Evolutionary conservation across 1,140 invertebrate species (phyloP).

Genomic region (Drosophila bocqueti): DNA sequence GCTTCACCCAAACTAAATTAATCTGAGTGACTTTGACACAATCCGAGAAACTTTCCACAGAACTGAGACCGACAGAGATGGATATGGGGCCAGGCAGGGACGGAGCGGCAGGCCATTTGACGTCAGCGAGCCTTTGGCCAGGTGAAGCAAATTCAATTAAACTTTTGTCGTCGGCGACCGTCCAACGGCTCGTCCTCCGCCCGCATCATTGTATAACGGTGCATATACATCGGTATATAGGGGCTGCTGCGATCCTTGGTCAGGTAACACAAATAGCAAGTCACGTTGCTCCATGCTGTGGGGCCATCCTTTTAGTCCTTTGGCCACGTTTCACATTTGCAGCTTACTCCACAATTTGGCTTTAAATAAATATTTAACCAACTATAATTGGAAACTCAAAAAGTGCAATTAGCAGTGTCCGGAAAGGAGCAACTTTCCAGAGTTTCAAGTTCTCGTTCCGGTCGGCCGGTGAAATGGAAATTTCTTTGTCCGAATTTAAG

Average conservation of each 20-base stretch:
- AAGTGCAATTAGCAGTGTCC: constrained; percentile 61
- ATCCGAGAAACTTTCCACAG: constrained; percentile 11
- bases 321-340: constrained; percentile 53
- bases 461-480: constrained; percentile 47
- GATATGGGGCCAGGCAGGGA: background rate
- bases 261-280: constrained; percentile 64
- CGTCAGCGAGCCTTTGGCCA: constrained; percentile 42
- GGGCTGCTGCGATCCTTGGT: constrained; percentile 4
- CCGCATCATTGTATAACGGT: constrained; percentile 39
- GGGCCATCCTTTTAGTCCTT: constrained; percentile 3
- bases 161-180: constrained; percentile 50
- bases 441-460: constrained; percentile 38
- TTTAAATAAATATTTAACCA: constrained; percentile 76
- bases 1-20: constrained; percentile 1
- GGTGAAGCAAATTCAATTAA: constrained; percentile 76
- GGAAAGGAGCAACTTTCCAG: constrained; percentile 28
- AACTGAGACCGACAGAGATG: constrained; percentile 7
- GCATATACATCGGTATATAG: constrained; percentile 11
- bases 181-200: background rate
- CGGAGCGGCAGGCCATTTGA: constrained; percentile 27
- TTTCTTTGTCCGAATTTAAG: constrained; percentile 48
- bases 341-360: constrained; percentile 29
- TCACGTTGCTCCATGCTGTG: constrained; percentile 54
- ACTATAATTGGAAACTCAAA: constrained; percentile 73
- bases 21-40: constrained; percentile 7